phyloP scores from a whole-genome alignment of 2,113 vertebrate genomes.

The Psilopsiagon aurifrons region DNA sequence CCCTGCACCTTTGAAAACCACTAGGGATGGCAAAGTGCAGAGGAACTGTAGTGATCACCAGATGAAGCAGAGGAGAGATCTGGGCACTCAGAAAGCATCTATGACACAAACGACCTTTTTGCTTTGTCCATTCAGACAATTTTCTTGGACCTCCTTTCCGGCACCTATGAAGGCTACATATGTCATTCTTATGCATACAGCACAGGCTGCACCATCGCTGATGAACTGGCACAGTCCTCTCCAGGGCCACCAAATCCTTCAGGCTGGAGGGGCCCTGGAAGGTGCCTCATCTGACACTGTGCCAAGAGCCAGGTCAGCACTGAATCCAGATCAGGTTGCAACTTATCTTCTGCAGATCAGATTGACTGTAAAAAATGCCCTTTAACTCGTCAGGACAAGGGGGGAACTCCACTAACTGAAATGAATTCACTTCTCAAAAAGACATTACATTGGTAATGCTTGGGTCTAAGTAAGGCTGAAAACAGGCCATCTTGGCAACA shows the following conservation, averaged over 20 bases:
- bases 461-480: neutral
- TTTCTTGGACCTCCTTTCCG: neutral
- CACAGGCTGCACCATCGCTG: neutral
- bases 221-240: neutral
- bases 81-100: neutral
- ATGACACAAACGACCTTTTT: neutral
- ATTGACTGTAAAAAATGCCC: neutral
- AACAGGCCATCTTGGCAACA: neutral
- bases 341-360: neutral
- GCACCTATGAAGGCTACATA: neutral
- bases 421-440: neutral
- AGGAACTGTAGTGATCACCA: neutral
- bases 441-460: neutral
- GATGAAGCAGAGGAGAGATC: neutral
- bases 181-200: neutral
- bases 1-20: neutral
- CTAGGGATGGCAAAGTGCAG: neutral
- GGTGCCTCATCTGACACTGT: rapidly evolving
- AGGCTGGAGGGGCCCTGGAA: neutral
- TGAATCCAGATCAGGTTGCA: neutral
- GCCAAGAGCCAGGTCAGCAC: neutral
- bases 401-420: neutral
- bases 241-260: neutral
- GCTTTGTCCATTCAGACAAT: neutral
- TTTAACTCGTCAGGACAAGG: neutral